Percentiles rank a stretch among this genome's conserved stretches.
Conservation (phyloP, 2,888 invertebrate species). For the Phengaris alcon region DNA sequence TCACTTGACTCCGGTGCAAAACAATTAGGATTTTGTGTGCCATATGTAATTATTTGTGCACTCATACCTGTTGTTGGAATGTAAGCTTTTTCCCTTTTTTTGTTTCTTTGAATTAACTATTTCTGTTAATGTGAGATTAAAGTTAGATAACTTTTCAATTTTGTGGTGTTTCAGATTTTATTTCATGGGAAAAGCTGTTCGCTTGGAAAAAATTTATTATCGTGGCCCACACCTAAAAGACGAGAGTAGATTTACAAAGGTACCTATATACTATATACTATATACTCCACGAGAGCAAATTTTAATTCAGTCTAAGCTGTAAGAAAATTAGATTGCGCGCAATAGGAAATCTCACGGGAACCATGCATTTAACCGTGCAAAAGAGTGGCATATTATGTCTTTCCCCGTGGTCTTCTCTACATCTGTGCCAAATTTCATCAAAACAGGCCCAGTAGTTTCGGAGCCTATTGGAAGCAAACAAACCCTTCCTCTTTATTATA, state of each 20-base stretch:
- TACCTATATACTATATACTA: conserved; percentile 39
- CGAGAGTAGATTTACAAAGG: conserved; percentile 68
- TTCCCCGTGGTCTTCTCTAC: too few species aligned
- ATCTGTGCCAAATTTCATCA: too few species aligned
- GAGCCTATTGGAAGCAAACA: too few species aligned
- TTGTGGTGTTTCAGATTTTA: conserved; percentile 57
- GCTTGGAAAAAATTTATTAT: conserved; percentile 68
- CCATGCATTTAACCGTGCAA: too few species aligned
- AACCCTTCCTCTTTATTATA: too few species aligned
- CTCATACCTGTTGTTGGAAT: conserved; percentile 66
- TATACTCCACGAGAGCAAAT: too few species aligned
- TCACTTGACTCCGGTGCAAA: conserved; percentile 57
- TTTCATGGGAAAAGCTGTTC: conserved; percentile 69
- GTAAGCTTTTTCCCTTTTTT: conserved; percentile 51
- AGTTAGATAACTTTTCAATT: background rate
- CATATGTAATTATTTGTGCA: conserved; percentile 65
- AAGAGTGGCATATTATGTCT: too few species aligned
- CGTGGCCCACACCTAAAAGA: conserved; percentile 66
- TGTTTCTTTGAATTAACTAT: background rate
- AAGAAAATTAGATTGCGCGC: too few species aligned
- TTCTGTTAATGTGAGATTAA: background rate
- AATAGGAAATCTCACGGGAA: too few species aligned
- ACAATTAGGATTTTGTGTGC: conserved; percentile 67
- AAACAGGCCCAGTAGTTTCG: too few species aligned
- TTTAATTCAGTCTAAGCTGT: too few species aligned